These are phyloP conservation scores for Apistogramma diplotaenia DNA, from an alignment of 2,113 vertebrate species.

Conservation along the genomic window DNA sequence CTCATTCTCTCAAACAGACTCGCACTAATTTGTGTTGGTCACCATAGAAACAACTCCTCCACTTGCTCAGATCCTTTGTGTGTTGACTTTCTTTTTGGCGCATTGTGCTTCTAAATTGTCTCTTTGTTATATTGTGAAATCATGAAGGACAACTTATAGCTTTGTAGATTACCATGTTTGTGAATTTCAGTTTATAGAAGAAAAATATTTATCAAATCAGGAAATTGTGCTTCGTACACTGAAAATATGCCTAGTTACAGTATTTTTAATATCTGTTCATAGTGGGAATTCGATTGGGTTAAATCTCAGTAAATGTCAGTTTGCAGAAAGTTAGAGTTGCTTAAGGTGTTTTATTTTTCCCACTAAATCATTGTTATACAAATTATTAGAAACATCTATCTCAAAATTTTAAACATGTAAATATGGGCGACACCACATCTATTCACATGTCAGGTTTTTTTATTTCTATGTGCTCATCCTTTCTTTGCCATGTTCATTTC, in stretches of 20 bases:
- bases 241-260: background rate
- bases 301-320: no score
- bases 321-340: no score
- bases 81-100: constrained; percentile 34
- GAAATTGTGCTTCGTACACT: no score
- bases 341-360: no score
- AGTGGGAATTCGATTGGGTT: no score
- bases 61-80: constrained; percentile 25
- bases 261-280: no score
- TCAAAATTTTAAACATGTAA: no score
- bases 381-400: no score
- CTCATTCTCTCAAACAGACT: background rate
- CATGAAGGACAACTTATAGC: background rate
- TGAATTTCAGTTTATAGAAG: background rate
- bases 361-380: no score
- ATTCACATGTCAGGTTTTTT: background rate
- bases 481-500: background rate
- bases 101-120: constrained; percentile 15
- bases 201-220: no score
- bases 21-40: constrained; percentile 33
- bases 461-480: background rate
- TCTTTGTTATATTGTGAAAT: constrained; percentile 3
- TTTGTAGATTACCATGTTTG: background rate
- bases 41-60: constrained; percentile 57
- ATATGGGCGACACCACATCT: background rate